Evolutionary conservation across 2,888 invertebrate genomes (phyloP), one percentile per base, ranked within the genome.

Genomic region (Camptogramma bilineatum): DNA sequence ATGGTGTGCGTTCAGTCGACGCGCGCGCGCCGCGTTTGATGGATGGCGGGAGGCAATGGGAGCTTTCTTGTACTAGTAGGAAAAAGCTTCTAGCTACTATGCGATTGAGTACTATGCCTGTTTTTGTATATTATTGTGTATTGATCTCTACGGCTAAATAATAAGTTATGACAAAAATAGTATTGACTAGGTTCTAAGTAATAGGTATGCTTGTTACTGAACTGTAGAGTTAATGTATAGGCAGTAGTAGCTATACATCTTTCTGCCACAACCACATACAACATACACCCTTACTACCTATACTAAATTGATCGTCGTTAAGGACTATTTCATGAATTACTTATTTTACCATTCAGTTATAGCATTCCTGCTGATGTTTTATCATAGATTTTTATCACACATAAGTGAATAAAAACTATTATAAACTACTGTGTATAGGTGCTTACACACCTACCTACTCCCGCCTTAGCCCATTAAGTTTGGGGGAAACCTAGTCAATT

Each of bases 1-100:
- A 80, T 88, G 79, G 92, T 92, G 91, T 92, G 92, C 86, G 88
- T 87, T 87, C 83, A 91, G 91, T 91, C 78, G 83, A 74, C 84
- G 88, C 88, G 87, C 86, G 86, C 83, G 83, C 86, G 84, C 81
- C 84, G 84, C 82, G 78, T 74, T 77, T 90, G 90, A 90, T 93
- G 89, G 90, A 91, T 91, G 86, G 81, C 77, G 75, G 79, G 72
- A 69, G 71, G 80, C 82, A 80, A 82, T 81, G 80, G 82, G 77
- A 71, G 80, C 79, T 82, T 82, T 82, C 78, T 83, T 64, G 63
- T 52, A 24, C 56, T 31, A 34, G 42, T 34, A 52, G 31, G 51
- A 52, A 53, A 56, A 57, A 18, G 52, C 21, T 63, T 19, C 51
- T 62, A 18, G 52, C 21, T 63, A 17, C 51, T 62, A 53, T 65